Base-by-base conservation (phyloP, 2,797 vertebrate genomes). In the Triplophysa bombifrons region DNA sequence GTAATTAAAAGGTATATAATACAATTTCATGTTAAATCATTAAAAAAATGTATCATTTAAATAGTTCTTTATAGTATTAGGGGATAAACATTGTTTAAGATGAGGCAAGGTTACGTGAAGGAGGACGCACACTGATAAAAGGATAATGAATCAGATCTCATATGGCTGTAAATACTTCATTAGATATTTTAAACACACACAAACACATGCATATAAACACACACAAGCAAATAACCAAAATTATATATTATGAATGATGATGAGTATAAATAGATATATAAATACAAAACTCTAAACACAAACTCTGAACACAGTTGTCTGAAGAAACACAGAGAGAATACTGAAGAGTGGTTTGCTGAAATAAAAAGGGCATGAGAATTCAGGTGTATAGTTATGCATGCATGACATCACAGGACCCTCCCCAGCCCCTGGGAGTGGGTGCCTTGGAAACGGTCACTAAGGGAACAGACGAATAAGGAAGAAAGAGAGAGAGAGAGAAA, bases 381-480 rank as follows among this genome's bases (percentile, higher is more conserved):
- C 90, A 93, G 92, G 92, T 94, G 91, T 92, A 84, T 85, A 88
- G 89, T 91, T 92, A 92, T 91, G 91, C 87, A 92, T 89, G 91
- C 86, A 84, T 93, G 92, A 94, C 91, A 92, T 92, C 91, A 91
- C 89, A 84, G 85, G 85, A 88, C 85, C 91, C 90, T 91, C 90
- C 90, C 88, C 86, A 89, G 89, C 90, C 88, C 86, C 84, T 88
- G 88, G 91, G 89, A 92, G 88, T 88, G 85, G 89, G 91, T 85
- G 88, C 91, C 92, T 91, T 93, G 93, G 93, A 93, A 93, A 93
- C 93, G 66, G 91, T 93, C 91, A 87, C 92, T 93, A 93, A 89
- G 93, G 91, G 92, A 94, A 93, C 90, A 89, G 90, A 89, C 86
- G 84, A 85, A 76, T 72, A 80, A 76, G 65, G 78, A 68, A 83